These are phyloP conservation scores for Aplidium turbinatum DNA, from an alignment of 23 tunicate species.

Conservation along the genomic window DNA sequence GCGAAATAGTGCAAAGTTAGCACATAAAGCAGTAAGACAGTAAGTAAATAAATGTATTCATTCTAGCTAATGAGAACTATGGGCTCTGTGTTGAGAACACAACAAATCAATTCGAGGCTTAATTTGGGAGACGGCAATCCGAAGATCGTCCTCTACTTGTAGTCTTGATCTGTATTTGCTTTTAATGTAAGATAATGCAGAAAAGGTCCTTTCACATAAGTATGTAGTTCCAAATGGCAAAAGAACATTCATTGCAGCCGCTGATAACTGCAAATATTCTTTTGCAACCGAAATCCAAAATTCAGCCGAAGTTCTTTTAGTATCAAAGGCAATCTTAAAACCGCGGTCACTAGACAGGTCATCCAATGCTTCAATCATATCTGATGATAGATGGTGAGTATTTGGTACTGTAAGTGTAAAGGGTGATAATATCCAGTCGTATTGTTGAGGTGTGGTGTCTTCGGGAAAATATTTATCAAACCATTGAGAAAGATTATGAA, in stretches of 20 bases:
- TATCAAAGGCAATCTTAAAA: constrained; percentile 25
- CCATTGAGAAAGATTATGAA: constrained; percentile 35
- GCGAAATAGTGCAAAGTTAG: background rate
- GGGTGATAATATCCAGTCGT: constrained; percentile 39
- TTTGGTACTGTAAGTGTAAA: constrained; percentile 37
- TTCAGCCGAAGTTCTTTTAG: too few species aligned
- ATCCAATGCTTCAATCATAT: constrained; percentile 43
- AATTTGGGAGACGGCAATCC: constrained; percentile 2
- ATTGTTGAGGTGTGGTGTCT: constrained; percentile 40
- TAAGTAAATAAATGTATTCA: background rate
- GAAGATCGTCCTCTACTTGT: constrained; percentile 9
- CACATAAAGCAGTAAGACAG: background rate
- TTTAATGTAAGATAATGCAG: background rate
- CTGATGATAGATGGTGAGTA: constrained; percentile 30
- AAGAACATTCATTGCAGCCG: constrained; percentile 44
- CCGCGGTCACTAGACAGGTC: constrained; percentile 44
- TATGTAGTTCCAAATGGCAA: background rate
- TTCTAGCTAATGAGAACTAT: too few species aligned
- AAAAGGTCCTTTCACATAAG: constrained; percentile 1
- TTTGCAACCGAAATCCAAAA: constrained; percentile 41
- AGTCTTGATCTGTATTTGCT: constrained; percentile 6
- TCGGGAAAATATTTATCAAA: constrained; percentile 14
- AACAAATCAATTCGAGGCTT: constrained; percentile 6
- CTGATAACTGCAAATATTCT: constrained; percentile 40
- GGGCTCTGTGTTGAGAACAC: constrained; percentile 6